A percentile compares a stretch with the other conserved stretches of the same genome.
Evolutionary conservation across 1,140 invertebrate species (phyloP).

Genomic region (Papilio polyxenes): DNA sequence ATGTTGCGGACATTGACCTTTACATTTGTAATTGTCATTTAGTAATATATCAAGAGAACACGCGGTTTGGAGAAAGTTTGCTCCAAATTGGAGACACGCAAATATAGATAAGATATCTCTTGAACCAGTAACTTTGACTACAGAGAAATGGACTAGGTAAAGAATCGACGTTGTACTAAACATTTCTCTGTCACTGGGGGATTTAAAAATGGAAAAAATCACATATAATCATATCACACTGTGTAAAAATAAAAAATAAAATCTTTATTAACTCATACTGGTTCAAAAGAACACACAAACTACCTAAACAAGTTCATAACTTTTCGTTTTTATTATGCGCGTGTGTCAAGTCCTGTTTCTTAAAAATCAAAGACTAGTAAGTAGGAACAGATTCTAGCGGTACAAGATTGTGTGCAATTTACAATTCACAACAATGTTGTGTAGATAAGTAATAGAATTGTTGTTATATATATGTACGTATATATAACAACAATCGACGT

Average conservation of each 20-base stretch:
- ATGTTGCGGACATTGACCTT: constrained; percentile 1
- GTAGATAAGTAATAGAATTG: neutral
- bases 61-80: constrained; percentile 3
- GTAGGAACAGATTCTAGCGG: neutral
- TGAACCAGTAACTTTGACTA: neutral
- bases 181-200: too few species aligned
- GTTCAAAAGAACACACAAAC: too few species aligned
- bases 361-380: neutral
- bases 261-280: too few species aligned
- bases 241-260: too few species aligned
- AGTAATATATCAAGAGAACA: constrained; percentile 1
- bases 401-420: constrained; percentile 16
- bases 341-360: too few species aligned
- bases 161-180: neutral
- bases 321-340: too few species aligned
- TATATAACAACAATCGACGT: too few species aligned
- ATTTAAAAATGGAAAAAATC: too few species aligned
- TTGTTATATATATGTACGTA: too few species aligned
- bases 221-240: too few species aligned
- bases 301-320: too few species aligned
- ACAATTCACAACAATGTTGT: constrained; percentile 11
- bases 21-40: constrained; percentile 1
- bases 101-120: constrained; percentile 16
- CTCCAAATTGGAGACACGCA: constrained; percentile 18
- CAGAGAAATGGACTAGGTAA: neutral